phyloP scores from a whole-genome alignment of 2,113 vertebrate species.

The Phyllostomus hastatus region DNA sequence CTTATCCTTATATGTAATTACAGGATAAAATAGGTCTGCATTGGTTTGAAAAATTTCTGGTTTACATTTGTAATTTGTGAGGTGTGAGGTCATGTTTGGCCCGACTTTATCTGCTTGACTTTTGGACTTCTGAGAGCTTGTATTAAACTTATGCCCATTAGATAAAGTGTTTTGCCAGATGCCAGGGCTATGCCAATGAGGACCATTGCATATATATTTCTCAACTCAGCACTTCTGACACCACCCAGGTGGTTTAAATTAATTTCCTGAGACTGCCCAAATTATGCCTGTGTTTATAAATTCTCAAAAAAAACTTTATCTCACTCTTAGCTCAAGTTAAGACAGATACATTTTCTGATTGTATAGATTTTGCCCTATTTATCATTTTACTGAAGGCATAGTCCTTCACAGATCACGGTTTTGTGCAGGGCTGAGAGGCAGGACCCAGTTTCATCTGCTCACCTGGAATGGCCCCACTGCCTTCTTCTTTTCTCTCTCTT shows the following conservation, averaged over 20 bases:
- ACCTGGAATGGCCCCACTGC: background rate
- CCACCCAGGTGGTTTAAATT: background rate
- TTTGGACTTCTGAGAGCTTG: background rate
- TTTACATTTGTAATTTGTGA: background rate
- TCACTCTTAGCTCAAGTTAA: background rate
- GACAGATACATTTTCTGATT: background rate
- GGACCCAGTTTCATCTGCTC: background rate
- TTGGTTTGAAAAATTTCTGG: background rate
- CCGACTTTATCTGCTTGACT: background rate
- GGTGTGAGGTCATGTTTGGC: background rate
- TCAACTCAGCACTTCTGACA: background rate
- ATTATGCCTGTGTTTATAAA: background rate
- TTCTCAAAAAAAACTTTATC: background rate
- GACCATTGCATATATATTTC: background rate
- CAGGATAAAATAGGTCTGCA: background rate
- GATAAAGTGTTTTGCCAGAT: background rate
- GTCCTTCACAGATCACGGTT: background rate
- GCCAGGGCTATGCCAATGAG: background rate
- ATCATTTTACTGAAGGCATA: background rate
- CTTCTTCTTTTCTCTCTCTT: background rate
- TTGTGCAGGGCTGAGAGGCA: background rate
- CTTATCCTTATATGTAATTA: background rate
- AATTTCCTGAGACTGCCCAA: background rate
- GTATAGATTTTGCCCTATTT: background rate
- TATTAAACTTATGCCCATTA: background rate